Percentiles rank a stretch among this genome's conserved stretches.
Conservation (phyloP, 2,888 invertebrate species). For the Athrips mouffetella region DNA sequence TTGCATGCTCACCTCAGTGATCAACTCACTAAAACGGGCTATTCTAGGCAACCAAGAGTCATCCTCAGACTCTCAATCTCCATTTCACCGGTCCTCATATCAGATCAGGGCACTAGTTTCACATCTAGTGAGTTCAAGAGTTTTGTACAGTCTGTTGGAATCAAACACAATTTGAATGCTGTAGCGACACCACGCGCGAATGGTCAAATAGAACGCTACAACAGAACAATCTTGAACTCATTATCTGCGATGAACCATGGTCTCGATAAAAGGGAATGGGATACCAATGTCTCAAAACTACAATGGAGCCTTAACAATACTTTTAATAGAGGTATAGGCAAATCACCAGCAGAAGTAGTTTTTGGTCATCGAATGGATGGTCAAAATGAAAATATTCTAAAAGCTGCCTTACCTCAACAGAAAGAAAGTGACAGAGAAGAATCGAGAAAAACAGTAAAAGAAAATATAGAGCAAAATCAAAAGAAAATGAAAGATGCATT, state of each 20-base stretch:
- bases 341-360: slow-evolving; percentile 1
- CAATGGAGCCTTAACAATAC: slow-evolving; percentile 26
- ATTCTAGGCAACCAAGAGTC: too few relatives aligned
- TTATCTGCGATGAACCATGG: slow-evolving; percentile 6
- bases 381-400: background rate
- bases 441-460: slow-evolving; percentile 8
- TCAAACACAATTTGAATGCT: slow-evolving; percentile 18
- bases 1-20: too few relatives aligned
- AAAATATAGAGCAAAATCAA: slow-evolving; percentile 3
- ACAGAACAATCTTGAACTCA: slow-evolving; percentile 11
- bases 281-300: slow-evolving; percentile 8
- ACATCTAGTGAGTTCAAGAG: slow-evolving; percentile 20
- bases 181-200: too few relatives aligned
- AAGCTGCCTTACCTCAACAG: background rate
- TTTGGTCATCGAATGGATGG: background rate
- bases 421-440: slow-evolving; percentile 9
- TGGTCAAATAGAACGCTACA: slow-evolving; percentile 11
- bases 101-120: slow-evolving; percentile 18
- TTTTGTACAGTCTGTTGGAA: slow-evolving; percentile 16
- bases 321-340: background rate
- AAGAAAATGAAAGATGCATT: slow-evolving; percentile 16
- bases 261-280: slow-evolving; percentile 13
- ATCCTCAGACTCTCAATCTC: too few relatives aligned
- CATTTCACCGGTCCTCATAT: too few relatives aligned
- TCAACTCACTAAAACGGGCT: too few relatives aligned